Percentiles rank a stretch among this genome's conserved stretches.
phyloP scores from a whole-genome alignment of 1,140 invertebrate species.

The Penaeus chinensis region DNA sequence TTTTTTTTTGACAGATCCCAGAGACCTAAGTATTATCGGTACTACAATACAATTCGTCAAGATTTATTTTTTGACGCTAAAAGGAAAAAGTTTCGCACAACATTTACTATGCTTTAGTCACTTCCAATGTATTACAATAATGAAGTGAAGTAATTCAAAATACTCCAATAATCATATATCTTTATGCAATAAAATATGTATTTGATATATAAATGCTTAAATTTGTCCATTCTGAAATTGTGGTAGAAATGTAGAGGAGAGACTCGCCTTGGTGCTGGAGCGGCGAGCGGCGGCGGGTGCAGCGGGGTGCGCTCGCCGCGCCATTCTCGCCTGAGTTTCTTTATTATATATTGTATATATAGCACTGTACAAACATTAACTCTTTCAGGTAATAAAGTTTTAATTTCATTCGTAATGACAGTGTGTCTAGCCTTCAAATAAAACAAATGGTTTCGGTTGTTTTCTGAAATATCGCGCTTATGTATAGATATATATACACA shows the following conservation, averaged over 20 bases:
- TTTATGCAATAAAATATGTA: conserved; percentile 56
- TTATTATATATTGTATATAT: conserved; percentile 58
- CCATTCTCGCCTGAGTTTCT: conserved; percentile 36
- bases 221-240: conserved; percentile 28
- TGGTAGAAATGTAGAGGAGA: conserved; percentile 20
- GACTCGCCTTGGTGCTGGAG: conserved; percentile 24
- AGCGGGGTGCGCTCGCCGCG: conserved; percentile 8
- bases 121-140: conserved; percentile 11
- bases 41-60: background rate
- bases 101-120: conserved; percentile 30
- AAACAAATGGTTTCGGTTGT: no score
- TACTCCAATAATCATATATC: conserved; percentile 52
- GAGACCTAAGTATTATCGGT: background rate
- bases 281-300: background rate
- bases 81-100: conserved; percentile 33
- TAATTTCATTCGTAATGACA: conserved; percentile 51
- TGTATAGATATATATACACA: no score
- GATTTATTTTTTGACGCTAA: conserved; percentile 10
- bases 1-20: no score
- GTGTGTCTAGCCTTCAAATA: no score
- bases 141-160: conserved; percentile 54
- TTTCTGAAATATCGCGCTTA: no score
- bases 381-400: conserved; percentile 61
- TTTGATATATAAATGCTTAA: conserved; percentile 49
- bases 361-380: conserved; percentile 60